These are phyloP conservation scores for Arothron firmamentum DNA, from an alignment of 2,113 vertebrate species.

Conservation along the genomic window DNA sequence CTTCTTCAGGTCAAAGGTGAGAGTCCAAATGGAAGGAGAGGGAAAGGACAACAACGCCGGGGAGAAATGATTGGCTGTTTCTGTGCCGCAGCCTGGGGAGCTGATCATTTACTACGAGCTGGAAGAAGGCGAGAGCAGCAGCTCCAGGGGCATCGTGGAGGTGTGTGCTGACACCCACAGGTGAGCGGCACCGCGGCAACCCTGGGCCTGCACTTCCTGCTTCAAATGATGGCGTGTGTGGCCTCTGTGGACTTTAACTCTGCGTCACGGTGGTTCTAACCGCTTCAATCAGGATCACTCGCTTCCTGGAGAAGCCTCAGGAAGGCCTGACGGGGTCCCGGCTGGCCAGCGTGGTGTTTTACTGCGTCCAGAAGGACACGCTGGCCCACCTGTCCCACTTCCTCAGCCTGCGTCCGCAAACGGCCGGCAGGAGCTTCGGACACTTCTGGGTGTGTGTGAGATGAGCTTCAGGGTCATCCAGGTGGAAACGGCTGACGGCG, in stretches of 20 bases:
- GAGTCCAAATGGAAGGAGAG: neutral
- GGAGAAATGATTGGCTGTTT: neutral
- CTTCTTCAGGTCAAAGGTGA: slow-evolving; percentile 81
- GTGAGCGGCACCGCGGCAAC: slow-evolving; percentile 40
- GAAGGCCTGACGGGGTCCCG: slow-evolving; percentile 68
- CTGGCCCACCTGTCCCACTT: slow-evolving; percentile 69
- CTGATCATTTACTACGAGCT: slow-evolving; percentile 81
- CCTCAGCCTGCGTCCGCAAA: slow-evolving; percentile 56
- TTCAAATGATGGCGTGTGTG: no score
- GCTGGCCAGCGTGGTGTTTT: slow-evolving; percentile 81
- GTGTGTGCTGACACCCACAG: slow-evolving; percentile 76
- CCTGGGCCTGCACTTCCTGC: no score
- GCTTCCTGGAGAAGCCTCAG: slow-evolving; percentile 77
- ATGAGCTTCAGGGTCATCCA: neutral
- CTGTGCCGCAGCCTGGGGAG: slow-evolving; percentile 71
- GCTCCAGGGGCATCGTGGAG: slow-evolving; percentile 79
- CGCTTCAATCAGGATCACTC: slow-evolving; percentile 62
- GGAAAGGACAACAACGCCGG: no score
- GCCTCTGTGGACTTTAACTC: no score
- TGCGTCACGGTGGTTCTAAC: neutral
- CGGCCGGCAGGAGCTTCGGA: slow-evolving; percentile 67
- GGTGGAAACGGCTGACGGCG: neutral
- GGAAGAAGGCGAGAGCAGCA: slow-evolving; percentile 75
- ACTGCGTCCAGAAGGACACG: slow-evolving; percentile 72
- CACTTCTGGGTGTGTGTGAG: slow-evolving; percentile 76